phyloP scores from a whole-genome alignment of 2,888 invertebrate species.

The Cybosia mesomella region DNA sequence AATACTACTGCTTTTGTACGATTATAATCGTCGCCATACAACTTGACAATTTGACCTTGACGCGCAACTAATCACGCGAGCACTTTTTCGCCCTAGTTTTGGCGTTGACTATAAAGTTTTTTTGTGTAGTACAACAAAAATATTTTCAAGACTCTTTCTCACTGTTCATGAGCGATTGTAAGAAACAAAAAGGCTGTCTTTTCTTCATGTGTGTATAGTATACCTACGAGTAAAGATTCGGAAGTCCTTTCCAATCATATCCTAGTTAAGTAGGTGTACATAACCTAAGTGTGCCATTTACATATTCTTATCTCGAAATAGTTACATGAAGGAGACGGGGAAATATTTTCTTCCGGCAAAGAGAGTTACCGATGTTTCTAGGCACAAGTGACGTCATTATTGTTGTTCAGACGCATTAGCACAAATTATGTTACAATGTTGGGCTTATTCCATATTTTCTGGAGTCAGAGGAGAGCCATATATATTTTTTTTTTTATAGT shows the following conservation, averaged over 20 bases:
- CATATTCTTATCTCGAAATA: conserved; percentile 21
- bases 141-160: too few relatives aligned
- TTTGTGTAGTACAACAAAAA: neutral
- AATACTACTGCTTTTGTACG: neutral
- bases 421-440: neutral
- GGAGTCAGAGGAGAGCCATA: neutral
- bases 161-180: too few relatives aligned
- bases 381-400: conserved; percentile 19
- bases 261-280: neutral
- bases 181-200: neutral
- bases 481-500: conserved; percentile 5
- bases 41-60: too few relatives aligned
- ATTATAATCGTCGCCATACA: too few relatives aligned
- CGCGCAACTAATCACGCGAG: too few relatives aligned
- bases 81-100: too few relatives aligned
- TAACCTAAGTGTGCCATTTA: neutral
- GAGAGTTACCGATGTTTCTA: neutral
- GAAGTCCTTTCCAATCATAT: neutral
- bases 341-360: conserved; percentile 34
- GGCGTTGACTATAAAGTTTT: neutral
- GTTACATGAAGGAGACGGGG: conserved; percentile 24
- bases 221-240: neutral
- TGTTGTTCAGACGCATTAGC: conserved; percentile 15
- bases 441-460: conserved; percentile 12
- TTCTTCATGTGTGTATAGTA: too few relatives aligned